Base-by-base conservation (phyloP, 2,113 vertebrate genomes). In the Gallinago jamesoni region DNA sequence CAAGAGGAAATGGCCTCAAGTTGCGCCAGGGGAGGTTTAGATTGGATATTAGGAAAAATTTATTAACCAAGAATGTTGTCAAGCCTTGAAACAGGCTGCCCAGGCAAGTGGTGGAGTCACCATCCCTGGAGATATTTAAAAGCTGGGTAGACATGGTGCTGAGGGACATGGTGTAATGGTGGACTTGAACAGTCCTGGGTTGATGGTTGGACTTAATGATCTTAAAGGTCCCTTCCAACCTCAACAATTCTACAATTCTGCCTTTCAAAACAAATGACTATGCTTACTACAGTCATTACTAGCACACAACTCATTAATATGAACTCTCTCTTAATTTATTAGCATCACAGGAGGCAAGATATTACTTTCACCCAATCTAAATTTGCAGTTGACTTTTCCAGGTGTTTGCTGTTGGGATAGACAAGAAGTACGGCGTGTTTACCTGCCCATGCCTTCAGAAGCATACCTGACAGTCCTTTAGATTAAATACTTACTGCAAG, bases 261-360 rank as follows among this genome's bases (percentile, higher is more conserved):
- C 33, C 33, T n/a, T 93, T 85, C 90, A 41, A 70, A 92, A 88
- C 37, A 86, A 30, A 82, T 85, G 47, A 19, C 55, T 50, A 33
- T 23, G 20, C 78, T 83, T 77, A 45, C 59, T 35, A 90, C 5
- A 37, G 18, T 88, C 82, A 66, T 68, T 35, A 74, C 55, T 37
- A 80, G 41, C 9, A 47, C 31, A 67, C 1, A 1, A 72, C 28
- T 63, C 79, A 86, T 77, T 94, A 94, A 85, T 68, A 56, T 59
- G 89, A 93, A 80, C 76, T 68, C 41, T 75, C 68, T 80, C 48
- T 67, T 30, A 33, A 94, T 84, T 96, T 73, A 89, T 48, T 45
- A 95, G 19, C 64, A 92, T 60, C 88, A 75, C 83, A 94, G 74
- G 73, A 93, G 96, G 72, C 17, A 74, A 66, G 57, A 66, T 47